Evolutionary conservation across 2,888 invertebrate genomes (phyloP), one percentile per base, ranked within the genome.

Genomic region (Pristionchus exspectatus): DNA sequence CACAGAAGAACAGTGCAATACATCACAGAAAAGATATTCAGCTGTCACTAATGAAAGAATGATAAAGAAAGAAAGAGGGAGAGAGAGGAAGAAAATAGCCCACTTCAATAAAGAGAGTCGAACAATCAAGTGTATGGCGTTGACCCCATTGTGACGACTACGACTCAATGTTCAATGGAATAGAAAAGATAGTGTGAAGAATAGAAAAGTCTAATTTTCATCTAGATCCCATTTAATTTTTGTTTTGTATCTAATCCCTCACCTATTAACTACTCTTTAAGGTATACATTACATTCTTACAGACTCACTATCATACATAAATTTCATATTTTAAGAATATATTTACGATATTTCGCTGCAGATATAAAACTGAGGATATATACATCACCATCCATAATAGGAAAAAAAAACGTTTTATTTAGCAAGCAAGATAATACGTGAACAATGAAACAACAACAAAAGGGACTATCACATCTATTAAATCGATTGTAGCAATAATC

Each of bases 401-500:
- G 38, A 38, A 38, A 38, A 38, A 38, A 38, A 50, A 50, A 50
- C 44, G 7, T 50, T 50, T 50, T 50, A 50, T 50, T 50, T 7
- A 50, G 44, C 44, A 50, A 50, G n/a, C 5, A 63, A 63, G 9
- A 24, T 63, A 24, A 63, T n/a, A 21, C 1, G 21, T n/a, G 63
- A 63, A n/a, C 5, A 63, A n/a, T 24, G n/a, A 63, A 63, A n/a
- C 21, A 63, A n/a, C 21, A 63, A 63, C n/a, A 63, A 63, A n/a
- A n/a, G n/a, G 63, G n/a, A 63, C 63, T 63, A 63, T 63, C 63
- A 63, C 63, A 63, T 63, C 63, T 63, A 63, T n/a, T 12, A 21
- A 21, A 63, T 63, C 63, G 63, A 63, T 63, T 63, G 63, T 63
- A 63, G 63, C 63, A 63, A 63, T 63, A 63, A 24, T 63, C 63